A percentile compares a stretch with the other conserved stretches of the same genome.
Evolutionary conservation across 1,140 invertebrate genomes (phyloP).

Genomic region (Drosophila kepulauana): DNA sequence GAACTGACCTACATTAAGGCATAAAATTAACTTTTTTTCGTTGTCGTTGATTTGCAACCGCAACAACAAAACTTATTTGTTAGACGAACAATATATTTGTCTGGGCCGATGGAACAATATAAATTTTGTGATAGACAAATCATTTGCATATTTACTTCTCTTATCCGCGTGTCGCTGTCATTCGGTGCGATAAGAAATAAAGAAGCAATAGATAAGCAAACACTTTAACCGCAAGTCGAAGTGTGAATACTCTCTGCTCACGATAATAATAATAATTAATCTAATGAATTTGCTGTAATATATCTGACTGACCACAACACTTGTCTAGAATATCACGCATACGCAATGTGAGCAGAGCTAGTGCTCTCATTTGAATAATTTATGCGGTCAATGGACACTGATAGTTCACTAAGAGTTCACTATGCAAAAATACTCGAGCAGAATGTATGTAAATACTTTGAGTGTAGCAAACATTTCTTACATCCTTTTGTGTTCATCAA

Average conservation of each 20-base stretch:
- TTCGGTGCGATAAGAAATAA: conserved; percentile 13
- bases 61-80: conserved; percentile 20
- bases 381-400: conserved; percentile 33
- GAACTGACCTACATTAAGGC: conserved; percentile 68
- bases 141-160: conserved; percentile 25
- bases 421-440: conserved; percentile 19
- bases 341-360: background rate
- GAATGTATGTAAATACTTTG: background rate
- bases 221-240: background rate
- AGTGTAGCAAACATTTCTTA: conserved; percentile 3
- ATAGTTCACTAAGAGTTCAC: conserved; percentile 13
- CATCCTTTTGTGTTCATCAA: background rate
- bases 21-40: conserved; percentile 45
- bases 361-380: conserved; percentile 26
- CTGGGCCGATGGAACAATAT: conserved; percentile 18
- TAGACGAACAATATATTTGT: conserved; percentile 18
- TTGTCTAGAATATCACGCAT: too few relatives aligned
- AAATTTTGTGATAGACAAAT: conserved; percentile 17
- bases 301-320: too few relatives aligned
- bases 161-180: conserved; percentile 6
- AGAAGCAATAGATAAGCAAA: background rate
- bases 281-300: background rate
- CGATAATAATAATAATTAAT: background rate
- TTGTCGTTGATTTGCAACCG: conserved; percentile 4
- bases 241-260: conserved; percentile 1